These are phyloP conservation scores for Archilochus colubris DNA, from an alignment of 2,113 vertebrate species.

Conservation along the genomic window DNA sequence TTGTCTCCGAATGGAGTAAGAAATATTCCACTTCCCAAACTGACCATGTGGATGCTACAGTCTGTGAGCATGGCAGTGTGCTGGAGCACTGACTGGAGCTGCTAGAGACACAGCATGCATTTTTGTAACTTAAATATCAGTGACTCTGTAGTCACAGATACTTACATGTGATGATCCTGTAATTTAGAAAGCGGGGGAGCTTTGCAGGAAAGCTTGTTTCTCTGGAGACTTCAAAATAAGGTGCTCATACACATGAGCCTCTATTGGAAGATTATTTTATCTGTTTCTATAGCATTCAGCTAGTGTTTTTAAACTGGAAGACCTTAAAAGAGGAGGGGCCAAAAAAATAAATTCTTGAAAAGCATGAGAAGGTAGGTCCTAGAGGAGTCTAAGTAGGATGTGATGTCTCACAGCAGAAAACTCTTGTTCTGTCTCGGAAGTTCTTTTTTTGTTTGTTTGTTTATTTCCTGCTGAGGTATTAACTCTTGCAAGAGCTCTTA, in stretches of 20 bases:
- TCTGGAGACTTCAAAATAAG: not conserved
- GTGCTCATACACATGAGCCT: not conserved
- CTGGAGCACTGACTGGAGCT: not conserved
- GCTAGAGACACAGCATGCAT: fast-evolving
- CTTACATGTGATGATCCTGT: not conserved
- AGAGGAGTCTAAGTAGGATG: not conserved
- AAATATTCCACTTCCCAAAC: not conserved
- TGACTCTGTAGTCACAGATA: not conserved
- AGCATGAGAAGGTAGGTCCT: not conserved
- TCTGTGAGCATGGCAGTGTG: fast-evolving
- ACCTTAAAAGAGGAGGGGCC: not conserved
- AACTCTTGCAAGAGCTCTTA: not conserved
- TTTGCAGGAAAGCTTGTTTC: not conserved
- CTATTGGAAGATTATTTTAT: not conserved
- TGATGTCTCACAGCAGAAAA: not conserved
- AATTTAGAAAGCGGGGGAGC: not conserved
- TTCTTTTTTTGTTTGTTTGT: not conserved
- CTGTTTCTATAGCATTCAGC: not conserved
- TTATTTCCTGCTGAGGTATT: not conserved
- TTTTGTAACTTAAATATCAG: not conserved
- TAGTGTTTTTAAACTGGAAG: not conserved
- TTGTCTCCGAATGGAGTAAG: not conserved
- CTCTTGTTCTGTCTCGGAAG: not conserved
- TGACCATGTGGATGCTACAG: not conserved
- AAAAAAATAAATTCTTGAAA: not conserved